Conservation (phyloP, 92 coral and sea anemone species). For the Parazoanthus atlanticus region DNA sequence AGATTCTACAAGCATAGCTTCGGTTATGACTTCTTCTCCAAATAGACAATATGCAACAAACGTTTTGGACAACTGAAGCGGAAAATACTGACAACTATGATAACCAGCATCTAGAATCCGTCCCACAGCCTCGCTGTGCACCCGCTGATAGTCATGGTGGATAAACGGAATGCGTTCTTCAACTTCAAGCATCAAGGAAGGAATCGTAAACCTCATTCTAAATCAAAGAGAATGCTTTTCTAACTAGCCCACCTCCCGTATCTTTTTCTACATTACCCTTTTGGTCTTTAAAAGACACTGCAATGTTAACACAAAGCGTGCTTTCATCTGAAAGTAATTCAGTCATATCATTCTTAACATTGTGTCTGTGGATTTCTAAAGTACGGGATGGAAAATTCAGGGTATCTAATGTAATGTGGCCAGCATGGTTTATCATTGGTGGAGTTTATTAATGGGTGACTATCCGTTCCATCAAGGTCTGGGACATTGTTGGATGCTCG, state of each 20-base stretch:
- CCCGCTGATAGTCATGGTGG: slow-evolving; percentile 49
- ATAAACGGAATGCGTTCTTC: slow-evolving; percentile 35
- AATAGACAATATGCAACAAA: slow-evolving; percentile 42
- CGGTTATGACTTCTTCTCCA: slow-evolving; percentile 25
- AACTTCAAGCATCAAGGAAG: slow-evolving; percentile 30
- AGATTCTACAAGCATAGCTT: slow-evolving; percentile 29
- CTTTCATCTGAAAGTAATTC: slow-evolving; percentile 11
- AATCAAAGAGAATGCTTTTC: slow-evolving; percentile 3
- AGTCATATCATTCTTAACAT: slow-evolving; percentile 32
- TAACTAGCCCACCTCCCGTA: slow-evolving; percentile 3
- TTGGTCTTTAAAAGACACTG: slow-evolving; percentile 1
- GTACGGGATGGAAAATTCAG: background rate
- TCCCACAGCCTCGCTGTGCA: slow-evolving; percentile 46
- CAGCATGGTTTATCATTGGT: background rate
- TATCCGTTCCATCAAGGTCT: background rate
- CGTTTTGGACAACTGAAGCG: slow-evolving; percentile 39
- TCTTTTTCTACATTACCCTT: slow-evolving; percentile 27
- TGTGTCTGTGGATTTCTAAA: slow-evolving; percentile 21
- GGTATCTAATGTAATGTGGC: background rate
- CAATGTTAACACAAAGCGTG: slow-evolving; percentile 17
- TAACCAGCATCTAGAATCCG: slow-evolving; percentile 44
- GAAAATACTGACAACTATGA: slow-evolving; percentile 42
- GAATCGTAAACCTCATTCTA: slow-evolving; percentile 26
- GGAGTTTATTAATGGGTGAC: background rate
- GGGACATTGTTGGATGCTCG: background rate